Evolutionary conservation across 2,113 vertebrate species (phyloP), one percentile per base, ranked within the genome.

Genomic region (Butorides virescens): DNA sequence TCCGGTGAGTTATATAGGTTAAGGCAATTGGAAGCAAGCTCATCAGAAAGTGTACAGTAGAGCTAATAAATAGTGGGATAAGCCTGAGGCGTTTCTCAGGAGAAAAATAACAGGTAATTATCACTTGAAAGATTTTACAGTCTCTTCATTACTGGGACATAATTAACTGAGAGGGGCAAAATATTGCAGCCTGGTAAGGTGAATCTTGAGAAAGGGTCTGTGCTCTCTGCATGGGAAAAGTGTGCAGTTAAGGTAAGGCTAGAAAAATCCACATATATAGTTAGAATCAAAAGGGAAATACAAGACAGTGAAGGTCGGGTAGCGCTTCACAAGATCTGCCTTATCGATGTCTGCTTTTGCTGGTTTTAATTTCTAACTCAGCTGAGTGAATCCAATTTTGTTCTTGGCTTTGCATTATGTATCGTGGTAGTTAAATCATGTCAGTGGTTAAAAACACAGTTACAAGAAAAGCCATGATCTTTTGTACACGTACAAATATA

Each of bases 71-170:
- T 29, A 91, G 63, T 44, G 11, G 59, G 63, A 55, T 68, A 55
- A 91, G 62, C 75, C 66, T 8, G 59, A 86, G 94, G 73, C 72
- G 5, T 67, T 75, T 30, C 85, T 50, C 68, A 2, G 70, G 61
- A 78, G 62, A 46, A 81, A 85, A 86, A 80, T 37, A 65, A 61
- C 78, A 94, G 82, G 87, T 92, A 95, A 96, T 97, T 96, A 94
- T 87, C 71, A 37, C 74, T 66, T 21, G 71, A 95, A 78, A 78
- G 62, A 47, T 89, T 96, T 91, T 93, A 81, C 42, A 42, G 30
- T 59, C 52, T 76, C 83, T 94, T 93, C 56, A 56, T 92, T 96
- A 73, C 94, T 55, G 62, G 47, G 68, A 63, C 11, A 10, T 73
- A 92, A 97, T 96, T 94, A 93, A 72, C 66, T 27, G 86, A 81